Evolutionary conservation across 1,140 invertebrate species (phyloP).

Genomic region (Euglossa dilemma): DNA sequence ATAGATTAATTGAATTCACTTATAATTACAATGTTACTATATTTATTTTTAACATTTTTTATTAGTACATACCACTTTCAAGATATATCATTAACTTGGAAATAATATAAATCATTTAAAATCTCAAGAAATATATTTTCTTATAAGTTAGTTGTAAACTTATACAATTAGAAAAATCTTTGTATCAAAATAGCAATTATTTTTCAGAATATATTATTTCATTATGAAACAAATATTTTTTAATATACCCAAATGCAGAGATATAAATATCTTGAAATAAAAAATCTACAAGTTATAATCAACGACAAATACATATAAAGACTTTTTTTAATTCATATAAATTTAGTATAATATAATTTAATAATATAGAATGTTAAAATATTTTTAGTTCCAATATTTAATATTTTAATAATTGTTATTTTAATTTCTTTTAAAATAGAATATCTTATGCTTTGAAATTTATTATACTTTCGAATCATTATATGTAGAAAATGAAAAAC

Average conservation of each 20-base stretch:
- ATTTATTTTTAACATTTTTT: too few species aligned
- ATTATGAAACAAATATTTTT: too few species aligned
- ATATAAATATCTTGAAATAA: too few species aligned
- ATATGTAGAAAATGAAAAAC: background rate
- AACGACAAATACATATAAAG: too few species aligned
- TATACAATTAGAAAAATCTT: background rate
- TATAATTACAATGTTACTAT: too few species aligned
- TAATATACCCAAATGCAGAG: too few species aligned
- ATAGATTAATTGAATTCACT: too few species aligned
- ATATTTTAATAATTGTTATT: background rate
- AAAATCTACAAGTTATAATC: too few species aligned
- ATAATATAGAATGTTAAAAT: background rate
- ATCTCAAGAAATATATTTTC: background rate
- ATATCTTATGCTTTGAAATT: background rate
- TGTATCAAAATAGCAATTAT: too few species aligned
- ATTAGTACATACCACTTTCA: background rate
- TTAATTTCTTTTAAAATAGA: background rate
- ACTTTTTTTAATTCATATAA: background rate
- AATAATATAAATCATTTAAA: background rate
- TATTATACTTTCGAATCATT: background rate
- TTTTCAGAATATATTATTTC: too few species aligned
- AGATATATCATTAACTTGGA: background rate
- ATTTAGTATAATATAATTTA: background rate
- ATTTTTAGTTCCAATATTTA: slow-evolving; percentile 7
- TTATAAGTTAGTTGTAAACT: background rate